A percentile compares a stretch with the other conserved stretches of the same genome.
phyloP scores from a whole-genome alignment of 2,888 invertebrate species.

The Halictus quadricinctus region DNA sequence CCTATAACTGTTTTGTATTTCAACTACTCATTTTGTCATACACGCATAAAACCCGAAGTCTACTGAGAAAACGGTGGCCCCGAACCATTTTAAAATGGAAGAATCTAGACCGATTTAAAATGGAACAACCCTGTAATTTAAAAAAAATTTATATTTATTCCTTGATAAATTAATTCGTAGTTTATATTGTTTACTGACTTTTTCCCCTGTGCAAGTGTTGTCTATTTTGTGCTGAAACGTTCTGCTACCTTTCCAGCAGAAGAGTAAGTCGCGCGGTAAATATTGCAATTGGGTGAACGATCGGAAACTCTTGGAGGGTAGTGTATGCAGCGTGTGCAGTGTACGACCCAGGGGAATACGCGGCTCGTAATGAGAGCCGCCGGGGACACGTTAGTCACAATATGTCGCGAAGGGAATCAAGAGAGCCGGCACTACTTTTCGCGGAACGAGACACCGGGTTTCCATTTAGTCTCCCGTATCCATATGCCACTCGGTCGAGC shows the following conservation, averaged over 20 bases:
- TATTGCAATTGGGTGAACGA: neutral
- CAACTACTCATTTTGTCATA: too few species aligned
- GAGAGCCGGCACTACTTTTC: conserved; percentile 24
- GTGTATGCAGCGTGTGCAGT: neutral
- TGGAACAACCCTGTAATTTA: neutral
- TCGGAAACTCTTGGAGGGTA: neutral
- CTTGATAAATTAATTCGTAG: neutral
- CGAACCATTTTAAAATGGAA: too few species aligned
- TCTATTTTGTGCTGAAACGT: neutral
- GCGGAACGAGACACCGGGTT: conserved; percentile 34
- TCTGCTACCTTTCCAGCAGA: neutral
- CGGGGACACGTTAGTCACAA: conserved; percentile 58
- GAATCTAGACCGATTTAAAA: too few species aligned
- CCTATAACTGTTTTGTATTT: too few species aligned
- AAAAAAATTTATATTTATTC: neutral
- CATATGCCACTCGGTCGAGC: conserved; percentile 12
- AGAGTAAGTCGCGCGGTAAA: too few species aligned
- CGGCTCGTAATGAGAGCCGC: conserved; percentile 52
- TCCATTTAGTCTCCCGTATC: conserved; percentile 43
- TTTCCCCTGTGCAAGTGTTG: neutral
- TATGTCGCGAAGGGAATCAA: conserved; percentile 64
- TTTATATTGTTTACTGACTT: neutral
- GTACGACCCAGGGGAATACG: conserved; percentile 48
- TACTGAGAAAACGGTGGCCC: too few species aligned
- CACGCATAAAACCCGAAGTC: too few species aligned